These are phyloP conservation scores for Catharus ustulatus DNA, from an alignment of 2,797 vertebrate genomes.

Conservation along the genomic window DNA sequence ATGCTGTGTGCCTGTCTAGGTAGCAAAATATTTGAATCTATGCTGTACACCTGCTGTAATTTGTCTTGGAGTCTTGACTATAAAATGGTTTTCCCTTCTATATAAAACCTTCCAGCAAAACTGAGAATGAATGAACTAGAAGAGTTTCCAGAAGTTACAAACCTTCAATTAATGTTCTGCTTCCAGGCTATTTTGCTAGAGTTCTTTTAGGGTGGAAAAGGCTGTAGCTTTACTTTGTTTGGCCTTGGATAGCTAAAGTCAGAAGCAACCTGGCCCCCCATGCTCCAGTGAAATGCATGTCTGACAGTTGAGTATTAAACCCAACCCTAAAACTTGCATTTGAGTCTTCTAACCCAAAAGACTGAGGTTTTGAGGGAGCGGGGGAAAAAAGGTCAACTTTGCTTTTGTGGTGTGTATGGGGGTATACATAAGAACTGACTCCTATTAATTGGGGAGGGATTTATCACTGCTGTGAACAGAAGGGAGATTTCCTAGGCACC, in stretches of 20 bases:
- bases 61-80: background rate
- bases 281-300: background rate
- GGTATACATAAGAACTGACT: background rate
- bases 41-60: background rate
- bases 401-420: background rate
- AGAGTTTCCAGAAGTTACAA: background rate
- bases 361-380: background rate
- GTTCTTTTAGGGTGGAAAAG: accelerated
- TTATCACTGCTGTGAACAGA: background rate
- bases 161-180: background rate
- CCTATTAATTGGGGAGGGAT: background rate
- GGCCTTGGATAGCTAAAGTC: background rate
- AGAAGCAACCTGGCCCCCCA: background rate
- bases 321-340: background rate
- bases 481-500: background rate
- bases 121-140: background rate
- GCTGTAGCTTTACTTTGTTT: background rate
- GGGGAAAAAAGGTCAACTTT: background rate
- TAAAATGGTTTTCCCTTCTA: background rate
- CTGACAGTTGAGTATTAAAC: background rate
- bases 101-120: background rate
- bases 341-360: background rate
- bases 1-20: background rate
- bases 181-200: background rate
- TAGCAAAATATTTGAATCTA: background rate